These are phyloP conservation scores for Noctua fimbriata DNA, from an alignment of 2,888 invertebrate genomes.

Conservation along the genomic window DNA sequence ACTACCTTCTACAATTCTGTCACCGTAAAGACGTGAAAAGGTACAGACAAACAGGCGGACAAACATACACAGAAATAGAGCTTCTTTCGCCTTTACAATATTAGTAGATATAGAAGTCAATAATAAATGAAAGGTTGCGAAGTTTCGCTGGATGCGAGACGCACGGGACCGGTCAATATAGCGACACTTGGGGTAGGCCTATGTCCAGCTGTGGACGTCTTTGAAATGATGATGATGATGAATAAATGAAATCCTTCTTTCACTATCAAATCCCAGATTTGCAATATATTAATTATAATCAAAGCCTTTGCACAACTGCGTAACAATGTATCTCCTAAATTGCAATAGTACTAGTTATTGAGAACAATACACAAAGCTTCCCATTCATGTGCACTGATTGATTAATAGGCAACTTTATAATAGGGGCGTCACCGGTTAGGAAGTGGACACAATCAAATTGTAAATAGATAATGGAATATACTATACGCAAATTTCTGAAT, in stretches of 20 bases:
- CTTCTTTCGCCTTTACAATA: too few relatives aligned
- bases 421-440: neutral
- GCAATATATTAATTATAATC: neutral
- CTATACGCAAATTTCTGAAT: neutral
- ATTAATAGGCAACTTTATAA: conserved; percentile 3
- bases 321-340: conserved; percentile 3
- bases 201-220: too few relatives aligned
- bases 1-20: too few relatives aligned
- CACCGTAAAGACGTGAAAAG: too few relatives aligned
- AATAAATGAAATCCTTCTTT: neutral
- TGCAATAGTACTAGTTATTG: neutral
- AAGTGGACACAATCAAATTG: neutral
- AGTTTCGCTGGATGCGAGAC: too few relatives aligned
- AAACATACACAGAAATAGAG: too few relatives aligned
- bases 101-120: too few relatives aligned
- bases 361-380: neutral
- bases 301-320: neutral
- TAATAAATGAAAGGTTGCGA: too few relatives aligned
- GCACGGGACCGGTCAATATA: too few relatives aligned
- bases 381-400: conserved; percentile 24
- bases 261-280: neutral
- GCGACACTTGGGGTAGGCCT: too few relatives aligned
- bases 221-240: too few relatives aligned
- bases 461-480: neutral
- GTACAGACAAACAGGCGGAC: too few relatives aligned